Percentiles rank a stretch among this genome's conserved stretches.
Conservation (phyloP, 2,113 vertebrate species). For the Apodemus sylvaticus region DNA sequence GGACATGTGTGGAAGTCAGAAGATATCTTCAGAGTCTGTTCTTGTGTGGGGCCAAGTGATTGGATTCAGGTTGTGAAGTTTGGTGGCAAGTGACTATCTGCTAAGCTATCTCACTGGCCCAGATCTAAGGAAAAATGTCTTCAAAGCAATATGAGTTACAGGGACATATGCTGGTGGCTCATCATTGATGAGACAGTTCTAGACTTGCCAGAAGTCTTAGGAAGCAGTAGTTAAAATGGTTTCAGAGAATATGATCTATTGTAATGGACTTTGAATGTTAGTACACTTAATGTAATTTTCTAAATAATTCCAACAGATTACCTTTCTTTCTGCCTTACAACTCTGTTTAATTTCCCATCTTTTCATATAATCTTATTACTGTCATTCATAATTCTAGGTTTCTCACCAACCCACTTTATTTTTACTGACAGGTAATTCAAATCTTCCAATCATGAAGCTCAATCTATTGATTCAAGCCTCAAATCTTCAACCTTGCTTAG, state of each 20-base stretch:
- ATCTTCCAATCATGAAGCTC: background rate
- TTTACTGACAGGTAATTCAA: background rate
- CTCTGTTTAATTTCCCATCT: background rate
- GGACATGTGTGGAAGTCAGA: background rate
- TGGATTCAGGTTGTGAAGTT: too few species aligned
- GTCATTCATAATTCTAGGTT: constrained; percentile 5
- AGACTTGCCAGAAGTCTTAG: background rate
- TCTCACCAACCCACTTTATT: background rate
- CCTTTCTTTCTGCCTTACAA: background rate
- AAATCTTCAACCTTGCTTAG: background rate
- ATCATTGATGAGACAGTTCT: background rate
- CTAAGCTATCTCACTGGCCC: too few species aligned
- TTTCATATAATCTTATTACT: background rate
- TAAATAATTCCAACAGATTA: background rate
- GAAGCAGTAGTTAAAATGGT: background rate
- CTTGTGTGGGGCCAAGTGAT: too few species aligned
- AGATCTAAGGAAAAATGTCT: background rate
- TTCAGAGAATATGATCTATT: background rate
- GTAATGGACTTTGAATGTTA: background rate
- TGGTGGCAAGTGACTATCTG: background rate
- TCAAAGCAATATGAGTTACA: background rate
- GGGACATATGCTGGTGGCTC: background rate
- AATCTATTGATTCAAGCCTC: background rate
- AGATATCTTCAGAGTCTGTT: background rate
- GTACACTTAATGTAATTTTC: background rate